A percentile compares a stretch with the other conserved stretches of the same genome.
These are phyloP conservation scores for Maniola hyperantus DNA, from an alignment of 2,888 invertebrate species.

Conservation along the genomic window DNA sequence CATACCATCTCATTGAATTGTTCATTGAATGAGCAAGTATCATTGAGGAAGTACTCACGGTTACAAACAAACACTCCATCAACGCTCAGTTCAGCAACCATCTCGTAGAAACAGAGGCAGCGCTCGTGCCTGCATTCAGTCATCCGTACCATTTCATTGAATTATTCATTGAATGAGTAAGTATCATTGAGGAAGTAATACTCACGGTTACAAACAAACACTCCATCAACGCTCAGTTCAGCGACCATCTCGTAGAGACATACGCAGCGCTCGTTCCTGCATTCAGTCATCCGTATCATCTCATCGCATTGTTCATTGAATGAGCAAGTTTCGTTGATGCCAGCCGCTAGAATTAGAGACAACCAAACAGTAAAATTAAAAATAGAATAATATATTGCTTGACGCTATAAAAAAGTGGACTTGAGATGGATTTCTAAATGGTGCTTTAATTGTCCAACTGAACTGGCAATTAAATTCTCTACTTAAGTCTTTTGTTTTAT, in stretches of 20 bases:
- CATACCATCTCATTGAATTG: conserved; percentile 89
- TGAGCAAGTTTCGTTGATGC: conserved; percentile 91
- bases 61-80: conserved; percentile 89
- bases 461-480: too few relatives aligned
- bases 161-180: conserved; percentile 92
- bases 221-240: conserved; percentile 86
- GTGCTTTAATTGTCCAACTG: too few relatives aligned
- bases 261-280: conserved; percentile 89
- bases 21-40: conserved; percentile 91
- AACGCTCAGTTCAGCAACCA: conserved; percentile 86
- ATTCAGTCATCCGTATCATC: conserved; percentile 88
- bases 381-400: background rate
- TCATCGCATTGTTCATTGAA: conserved; percentile 93
- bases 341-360: conserved; percentile 84
- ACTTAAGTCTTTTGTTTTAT: background rate
- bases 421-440: background rate
- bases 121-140: too few relatives aligned
- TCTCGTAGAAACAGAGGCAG: conserved; percentile 91
- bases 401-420: background rate
- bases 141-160: conserved; percentile 87
- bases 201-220: conserved; percentile 89
- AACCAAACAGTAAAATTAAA: background rate
- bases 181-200: conserved; percentile 85
- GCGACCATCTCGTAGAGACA: conserved; percentile 92
- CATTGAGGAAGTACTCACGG: conserved; percentile 87